Evolutionary conservation across 2,888 invertebrate species (phyloP).

Genomic region (Deilephila porcellus): DNA sequence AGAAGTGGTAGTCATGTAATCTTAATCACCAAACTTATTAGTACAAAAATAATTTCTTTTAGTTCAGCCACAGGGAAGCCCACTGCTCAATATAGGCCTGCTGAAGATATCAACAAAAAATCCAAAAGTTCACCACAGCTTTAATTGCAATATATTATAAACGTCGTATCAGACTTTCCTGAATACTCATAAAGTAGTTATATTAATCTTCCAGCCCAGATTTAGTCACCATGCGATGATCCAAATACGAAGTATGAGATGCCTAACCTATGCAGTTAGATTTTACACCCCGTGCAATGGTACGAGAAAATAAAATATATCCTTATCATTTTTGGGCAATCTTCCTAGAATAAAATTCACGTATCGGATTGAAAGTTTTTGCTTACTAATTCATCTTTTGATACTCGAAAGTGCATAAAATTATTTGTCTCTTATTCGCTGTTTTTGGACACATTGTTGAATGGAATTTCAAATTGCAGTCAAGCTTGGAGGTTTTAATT

Average conservation of each 20-base stretch:
- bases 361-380: not conserved
- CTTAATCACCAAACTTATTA: no score
- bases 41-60: no score
- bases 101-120: not conserved
- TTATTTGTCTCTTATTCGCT: not conserved
- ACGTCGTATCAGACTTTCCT: not conserved
- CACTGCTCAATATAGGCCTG: not conserved
- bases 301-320: constrained; percentile 18
- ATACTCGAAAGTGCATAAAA: not conserved
- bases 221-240: not conserved
- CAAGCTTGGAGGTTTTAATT: no score
- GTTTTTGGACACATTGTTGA: no score
- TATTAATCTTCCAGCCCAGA: not conserved
- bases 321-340: constrained; percentile 25
- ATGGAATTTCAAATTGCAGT: no score
- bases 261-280: not conserved
- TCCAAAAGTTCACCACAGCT: not conserved
- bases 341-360: constrained; percentile 20
- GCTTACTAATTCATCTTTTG: not conserved
- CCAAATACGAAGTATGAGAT: constrained; percentile 5
- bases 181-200: not conserved
- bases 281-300: not conserved
- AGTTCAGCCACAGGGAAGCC: no score
- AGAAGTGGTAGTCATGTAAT: no score
- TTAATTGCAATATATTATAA: not conserved